These are phyloP conservation scores for Saturnia pavonia DNA, from an alignment of 2,888 invertebrate species.

Conservation along the genomic window DNA sequence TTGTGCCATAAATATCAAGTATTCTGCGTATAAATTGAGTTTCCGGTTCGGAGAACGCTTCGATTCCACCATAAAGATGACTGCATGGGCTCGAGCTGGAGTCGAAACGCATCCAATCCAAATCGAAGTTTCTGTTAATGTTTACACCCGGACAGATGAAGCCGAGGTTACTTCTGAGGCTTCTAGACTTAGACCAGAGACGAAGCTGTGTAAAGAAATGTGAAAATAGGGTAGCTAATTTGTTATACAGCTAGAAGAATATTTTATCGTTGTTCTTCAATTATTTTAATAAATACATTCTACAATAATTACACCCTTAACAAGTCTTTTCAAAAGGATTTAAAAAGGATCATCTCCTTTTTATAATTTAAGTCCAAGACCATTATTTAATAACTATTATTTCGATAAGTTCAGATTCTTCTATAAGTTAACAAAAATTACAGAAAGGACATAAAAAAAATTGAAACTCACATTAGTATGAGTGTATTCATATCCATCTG, in stretches of 20 bases:
- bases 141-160: slow-evolving; percentile 85
- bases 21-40: slow-evolving; percentile 80
- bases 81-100: slow-evolving; percentile 82
- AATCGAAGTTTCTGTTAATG: slow-evolving; percentile 88
- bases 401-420: neutral
- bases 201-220: slow-evolving; percentile 67
- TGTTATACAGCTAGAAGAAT: neutral
- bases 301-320: neutral
- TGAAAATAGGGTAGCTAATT: neutral
- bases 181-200: slow-evolving; percentile 86
- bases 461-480: slow-evolving; percentile 75
- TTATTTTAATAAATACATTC: neutral
- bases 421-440: neutral
- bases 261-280: neutral
- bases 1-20: slow-evolving; percentile 68
- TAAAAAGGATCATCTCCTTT: neutral
- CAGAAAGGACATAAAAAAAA: neutral
- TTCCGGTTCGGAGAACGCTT: slow-evolving; percentile 86
- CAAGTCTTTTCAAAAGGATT: neutral
- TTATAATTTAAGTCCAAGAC: neutral
- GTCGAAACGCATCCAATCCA: slow-evolving; percentile 85
- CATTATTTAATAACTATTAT: neutral
- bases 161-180: slow-evolving; percentile 57
- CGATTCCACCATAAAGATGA: slow-evolving; percentile 83
- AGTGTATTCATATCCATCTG: slow-evolving; percentile 88